These are phyloP conservation scores for Bagarius yarrelli DNA, from an alignment of 2,113 vertebrate species.

Conservation along the genomic window DNA sequence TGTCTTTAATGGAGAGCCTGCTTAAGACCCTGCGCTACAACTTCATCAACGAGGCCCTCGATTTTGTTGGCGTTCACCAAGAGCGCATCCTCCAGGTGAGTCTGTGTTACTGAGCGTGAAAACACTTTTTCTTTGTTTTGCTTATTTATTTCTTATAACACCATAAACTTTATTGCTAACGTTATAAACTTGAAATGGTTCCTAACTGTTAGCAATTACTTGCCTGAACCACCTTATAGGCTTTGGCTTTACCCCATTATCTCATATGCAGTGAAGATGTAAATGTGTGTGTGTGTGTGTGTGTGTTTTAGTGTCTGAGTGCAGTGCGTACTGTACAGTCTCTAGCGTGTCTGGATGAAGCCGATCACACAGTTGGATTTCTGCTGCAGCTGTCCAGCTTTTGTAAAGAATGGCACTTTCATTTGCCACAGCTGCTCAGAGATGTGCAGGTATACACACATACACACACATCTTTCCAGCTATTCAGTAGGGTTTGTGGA, in stretches of 20 bases:
- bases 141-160: background rate
- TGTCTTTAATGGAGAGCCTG: slow-evolving; percentile 92
- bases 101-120: background rate
- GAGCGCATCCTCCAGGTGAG: slow-evolving; percentile 89
- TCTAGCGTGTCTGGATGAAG: slow-evolving; percentile 91
- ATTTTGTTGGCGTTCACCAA: slow-evolving; percentile 95
- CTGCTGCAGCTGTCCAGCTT: slow-evolving; percentile 95
- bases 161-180: background rate
- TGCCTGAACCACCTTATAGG: background rate
- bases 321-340: slow-evolving; percentile 92
- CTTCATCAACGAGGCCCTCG: slow-evolving; percentile 90
- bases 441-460: slow-evolving; percentile 80
- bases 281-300: background rate
- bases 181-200: too few species aligned
- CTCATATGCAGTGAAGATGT: background rate
- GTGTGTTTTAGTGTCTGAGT: slow-evolving; percentile 81
- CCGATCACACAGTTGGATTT: slow-evolving; percentile 94
- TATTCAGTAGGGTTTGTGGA: background rate
- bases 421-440: slow-evolving; percentile 87
- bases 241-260: background rate
- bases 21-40: slow-evolving; percentile 95
- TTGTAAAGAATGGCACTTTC: slow-evolving; percentile 95
- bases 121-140: background rate
- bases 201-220: background rate
- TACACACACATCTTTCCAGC: background rate